Evolutionary conservation across 2,888 invertebrate species (phyloP).

Genomic region (Caenorhabditis parvicauda): DNA sequence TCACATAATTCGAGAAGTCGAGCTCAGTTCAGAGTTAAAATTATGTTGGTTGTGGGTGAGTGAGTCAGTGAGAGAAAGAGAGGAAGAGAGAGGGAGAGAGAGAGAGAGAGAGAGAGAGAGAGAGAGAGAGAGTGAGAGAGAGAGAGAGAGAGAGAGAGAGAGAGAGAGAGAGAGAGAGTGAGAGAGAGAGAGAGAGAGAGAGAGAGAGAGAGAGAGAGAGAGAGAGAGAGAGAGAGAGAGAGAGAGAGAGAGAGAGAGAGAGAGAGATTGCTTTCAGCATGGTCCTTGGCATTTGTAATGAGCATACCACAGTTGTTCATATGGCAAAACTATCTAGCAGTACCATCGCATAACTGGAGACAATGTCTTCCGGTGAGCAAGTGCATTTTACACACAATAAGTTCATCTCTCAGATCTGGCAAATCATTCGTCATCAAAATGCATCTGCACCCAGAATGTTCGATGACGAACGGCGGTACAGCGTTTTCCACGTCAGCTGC

Average conservation of each 20-base stretch:
- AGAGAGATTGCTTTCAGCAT: slow-evolving; percentile 26
- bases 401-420: slow-evolving; percentile 58
- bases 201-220: neutral
- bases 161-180: slow-evolving; percentile 3
- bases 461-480: slow-evolving; percentile 49
- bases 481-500: slow-evolving; percentile 48
- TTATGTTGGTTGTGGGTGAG: slow-evolving; percentile 41
- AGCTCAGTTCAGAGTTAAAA: slow-evolving; percentile 47
- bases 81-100: slow-evolving; percentile 9
- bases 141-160: neutral
- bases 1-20: slow-evolving; percentile 51
- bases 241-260: neutral
- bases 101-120: neutral
- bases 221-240: slow-evolving; percentile 9
- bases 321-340: slow-evolving; percentile 54
- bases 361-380: slow-evolving; percentile 48
- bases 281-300: slow-evolving; percentile 50
- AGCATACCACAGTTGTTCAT: slow-evolving; percentile 53
- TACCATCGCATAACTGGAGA: slow-evolving; percentile 55
- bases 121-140: slow-evolving; percentile 8
- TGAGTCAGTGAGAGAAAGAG: neutral
- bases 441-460: slow-evolving; percentile 6
- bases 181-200: slow-evolving; percentile 1
- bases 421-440: slow-evolving; percentile 39
- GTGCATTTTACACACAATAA: neutral